These are phyloP conservation scores for Pithecia hirsuta DNA, from an alignment of 2,797 vertebrate species.

Conservation along the genomic window DNA sequence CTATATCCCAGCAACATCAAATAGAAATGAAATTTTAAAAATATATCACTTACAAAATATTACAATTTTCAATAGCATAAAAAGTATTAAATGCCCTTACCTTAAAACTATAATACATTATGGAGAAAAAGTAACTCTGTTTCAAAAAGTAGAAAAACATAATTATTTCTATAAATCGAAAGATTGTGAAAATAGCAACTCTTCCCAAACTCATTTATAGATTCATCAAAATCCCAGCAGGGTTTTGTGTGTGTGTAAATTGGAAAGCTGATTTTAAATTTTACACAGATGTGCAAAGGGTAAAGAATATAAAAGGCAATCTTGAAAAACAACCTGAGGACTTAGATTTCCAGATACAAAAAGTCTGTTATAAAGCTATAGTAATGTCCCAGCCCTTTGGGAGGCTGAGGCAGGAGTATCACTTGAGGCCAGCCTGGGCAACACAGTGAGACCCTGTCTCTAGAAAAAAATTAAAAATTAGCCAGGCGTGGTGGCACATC, in stretches of 20 bases:
- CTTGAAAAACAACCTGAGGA: background rate
- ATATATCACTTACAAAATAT: background rate
- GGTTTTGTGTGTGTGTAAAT: background rate
- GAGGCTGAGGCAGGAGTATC: background rate
- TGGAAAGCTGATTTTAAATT: constrained; percentile 3
- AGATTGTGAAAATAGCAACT: background rate
- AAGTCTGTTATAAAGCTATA: background rate
- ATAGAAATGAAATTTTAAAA: constrained; percentile 22
- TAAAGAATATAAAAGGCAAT: background rate
- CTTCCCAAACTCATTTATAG: background rate
- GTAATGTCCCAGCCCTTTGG: background rate
- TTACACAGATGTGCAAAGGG: background rate
- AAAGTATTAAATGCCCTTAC: background rate
- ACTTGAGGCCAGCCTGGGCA: background rate
- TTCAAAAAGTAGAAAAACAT: background rate
- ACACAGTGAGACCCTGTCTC: background rate
- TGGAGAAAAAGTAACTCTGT: background rate
- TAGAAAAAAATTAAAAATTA: background rate
- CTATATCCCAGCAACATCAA: background rate
- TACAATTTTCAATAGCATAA: background rate
- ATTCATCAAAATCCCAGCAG: background rate
- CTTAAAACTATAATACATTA: background rate
- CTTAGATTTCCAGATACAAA: background rate
- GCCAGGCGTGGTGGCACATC: background rate
- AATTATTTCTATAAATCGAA: background rate